Percentiles rank a stretch among this genome's conserved stretches.
Conservation (phyloP, 2,888 invertebrate species). For the Nowickia ferox region DNA sequence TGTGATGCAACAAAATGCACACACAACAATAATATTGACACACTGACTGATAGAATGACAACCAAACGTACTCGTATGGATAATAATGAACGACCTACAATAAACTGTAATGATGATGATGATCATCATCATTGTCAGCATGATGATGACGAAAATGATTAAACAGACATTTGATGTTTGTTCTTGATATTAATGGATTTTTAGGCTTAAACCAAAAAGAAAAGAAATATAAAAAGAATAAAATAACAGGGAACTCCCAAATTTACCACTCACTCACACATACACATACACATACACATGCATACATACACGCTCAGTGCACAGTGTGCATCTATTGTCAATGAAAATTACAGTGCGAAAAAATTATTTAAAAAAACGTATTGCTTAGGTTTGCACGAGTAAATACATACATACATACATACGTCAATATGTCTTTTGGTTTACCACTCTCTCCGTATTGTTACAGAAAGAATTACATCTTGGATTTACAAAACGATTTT, state of each 20-base stretch:
- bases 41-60: constrained; percentile 54
- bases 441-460: constrained; percentile 12
- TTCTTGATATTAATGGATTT: constrained; percentile 69
- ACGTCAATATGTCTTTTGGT: neutral
- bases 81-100: constrained; percentile 3
- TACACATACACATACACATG: neutral
- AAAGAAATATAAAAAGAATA: constrained; percentile 25
- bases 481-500: constrained; percentile 11
- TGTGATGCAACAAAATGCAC: constrained; percentile 53
- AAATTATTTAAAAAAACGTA: constrained; percentile 43
- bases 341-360: constrained; percentile 70
- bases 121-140: neutral
- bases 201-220: constrained; percentile 62
- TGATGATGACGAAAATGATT: constrained; percentile 51
- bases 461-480: constrained; percentile 14
- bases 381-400: neutral
- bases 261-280: constrained; percentile 43
- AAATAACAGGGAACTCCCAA: constrained; percentile 64
- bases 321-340: constrained; percentile 63
- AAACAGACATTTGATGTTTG: constrained; percentile 54
- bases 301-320: neutral
- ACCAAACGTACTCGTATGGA: neutral
- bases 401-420: too few relatives aligned
- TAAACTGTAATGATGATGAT: constrained; percentile 24
- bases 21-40: constrained; percentile 51